Evolutionary conservation across 2,113 vertebrate species (phyloP).

Genomic region (Manacus vitellinus): DNA sequence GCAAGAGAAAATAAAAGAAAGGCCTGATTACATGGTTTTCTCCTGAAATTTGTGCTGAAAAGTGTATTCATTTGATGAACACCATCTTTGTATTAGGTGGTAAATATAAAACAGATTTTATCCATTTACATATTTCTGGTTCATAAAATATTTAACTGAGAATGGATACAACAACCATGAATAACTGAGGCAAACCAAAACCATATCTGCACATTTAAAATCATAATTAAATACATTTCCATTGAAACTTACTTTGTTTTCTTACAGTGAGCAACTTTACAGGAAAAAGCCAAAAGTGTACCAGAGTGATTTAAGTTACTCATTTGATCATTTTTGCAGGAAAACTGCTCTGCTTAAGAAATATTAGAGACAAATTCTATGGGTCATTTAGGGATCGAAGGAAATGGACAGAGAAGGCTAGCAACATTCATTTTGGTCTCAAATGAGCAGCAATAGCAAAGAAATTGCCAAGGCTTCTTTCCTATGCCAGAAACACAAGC

Average conservation of each 20-base stretch:
- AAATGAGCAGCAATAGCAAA: not conserved
- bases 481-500: constrained; percentile 21
- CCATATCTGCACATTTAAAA: not conserved
- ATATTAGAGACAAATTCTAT: not conserved
- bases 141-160: not conserved
- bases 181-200: constrained; percentile 14
- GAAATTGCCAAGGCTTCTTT: not conserved
- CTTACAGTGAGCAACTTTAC: not conserved
- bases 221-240: not conserved
- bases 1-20: accelerated
- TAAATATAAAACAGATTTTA: not conserved
- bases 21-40: not conserved
- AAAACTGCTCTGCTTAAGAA: not conserved
- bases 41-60: not conserved
- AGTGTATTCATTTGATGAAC: not conserved
- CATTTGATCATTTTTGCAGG: not conserved
- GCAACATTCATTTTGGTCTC: not conserved
- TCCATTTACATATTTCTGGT: not conserved
- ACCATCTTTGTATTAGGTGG: not conserved
- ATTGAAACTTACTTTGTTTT: not conserved
- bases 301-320: not conserved
- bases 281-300: not conserved
- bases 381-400: not conserved
- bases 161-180: not conserved
- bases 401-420: not conserved